A percentile compares a stretch with the other conserved stretches of the same genome.
phyloP scores from a whole-genome alignment of 2,888 invertebrate species.

The Hydriomena furcata region DNA sequence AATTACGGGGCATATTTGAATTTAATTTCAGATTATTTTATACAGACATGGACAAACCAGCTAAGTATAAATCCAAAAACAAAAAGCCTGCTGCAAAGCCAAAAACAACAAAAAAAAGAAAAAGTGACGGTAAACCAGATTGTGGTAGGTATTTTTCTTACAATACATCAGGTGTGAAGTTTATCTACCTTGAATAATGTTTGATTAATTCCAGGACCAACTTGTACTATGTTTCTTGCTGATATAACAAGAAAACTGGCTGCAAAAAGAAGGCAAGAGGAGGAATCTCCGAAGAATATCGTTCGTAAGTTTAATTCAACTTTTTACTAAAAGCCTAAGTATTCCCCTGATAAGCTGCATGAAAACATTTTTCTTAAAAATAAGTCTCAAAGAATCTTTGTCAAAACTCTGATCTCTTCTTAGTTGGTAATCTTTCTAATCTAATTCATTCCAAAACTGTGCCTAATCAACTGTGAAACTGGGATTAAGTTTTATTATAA shows the following conservation, averaged over 20 bases:
- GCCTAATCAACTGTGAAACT: too few relatives aligned
- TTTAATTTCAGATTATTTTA: constrained; percentile 25
- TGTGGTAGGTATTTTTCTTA: constrained; percentile 38
- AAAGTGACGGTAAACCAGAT: constrained; percentile 57
- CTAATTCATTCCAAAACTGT: too few relatives aligned
- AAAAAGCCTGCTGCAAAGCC: constrained; percentile 61
- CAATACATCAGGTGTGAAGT: neutral
- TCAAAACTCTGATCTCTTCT: too few relatives aligned
- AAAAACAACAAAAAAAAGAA: constrained; percentile 64
- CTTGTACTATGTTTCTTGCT: constrained; percentile 72
- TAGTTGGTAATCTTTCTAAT: too few relatives aligned
- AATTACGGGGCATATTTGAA: too few relatives aligned
- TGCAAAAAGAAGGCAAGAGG: constrained; percentile 57
- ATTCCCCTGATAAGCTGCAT: too few relatives aligned
- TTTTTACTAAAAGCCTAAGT: too few relatives aligned
- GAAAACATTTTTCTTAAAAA: too few relatives aligned
- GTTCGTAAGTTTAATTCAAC: constrained; percentile 58
- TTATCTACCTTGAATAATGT: constrained; percentile 3
- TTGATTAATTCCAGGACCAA: constrained; percentile 52
- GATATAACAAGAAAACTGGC: constrained; percentile 66
- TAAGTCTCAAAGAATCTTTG: too few relatives aligned
- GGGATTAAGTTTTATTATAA: too few relatives aligned
- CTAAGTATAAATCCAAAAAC: constrained; percentile 60
- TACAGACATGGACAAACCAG: constrained; percentile 62
- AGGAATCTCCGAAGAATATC: constrained; percentile 57